Evolutionary conservation across 92 coral and sea anemone genomes (phyloP), one percentile per base, ranked within the genome.

Genomic region (Porites evermanni): DNA sequence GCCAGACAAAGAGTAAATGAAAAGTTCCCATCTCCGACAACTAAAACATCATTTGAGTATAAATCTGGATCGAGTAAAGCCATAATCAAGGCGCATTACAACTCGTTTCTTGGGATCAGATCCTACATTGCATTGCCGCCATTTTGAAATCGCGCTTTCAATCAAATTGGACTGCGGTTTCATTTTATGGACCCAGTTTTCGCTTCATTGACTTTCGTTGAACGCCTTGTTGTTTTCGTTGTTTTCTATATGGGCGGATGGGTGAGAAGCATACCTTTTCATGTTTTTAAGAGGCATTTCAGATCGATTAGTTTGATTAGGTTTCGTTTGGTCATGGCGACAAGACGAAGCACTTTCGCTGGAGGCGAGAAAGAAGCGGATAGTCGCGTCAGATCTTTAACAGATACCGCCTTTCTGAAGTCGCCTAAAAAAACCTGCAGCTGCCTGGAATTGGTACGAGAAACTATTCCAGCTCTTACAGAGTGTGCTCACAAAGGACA

Each of bases 21-120:
- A 77, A 95, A 97, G 68, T 97, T 97, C 20, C 98, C 99, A 90
- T 95, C 99, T 70, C 99, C 99, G 9, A 95, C 97, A n/a, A 97
- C 90, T 44, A 95, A 88, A 20, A 94, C 93, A 78, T 89, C 86
- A 24, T 92, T 88, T 21, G 92, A 85, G 82, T 89, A 88, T 60
- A 89, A 86, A 16, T 89, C 79, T 53, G 90, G 86, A 18, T 72
- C 63, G n/a, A 92, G 92, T 12, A 97, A 84, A 21, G 95, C 95
- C 93, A 94, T 94, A 17, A 51, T 77, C 18, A 8, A 65, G 9
- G 8, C 47, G 47, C 47, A 38, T 38, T 4, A 38, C 47, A 38
- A 38, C 47, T 38, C 7, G 47, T 38, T 38, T 38, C 47, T 38
- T 38, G 0, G 0, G 47, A 38, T 38, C 7, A 38, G 7, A 38